These are phyloP conservation scores for Branchellion lobata DNA, from an alignment of 2,888 invertebrate genomes.

Conservation along the genomic window DNA sequence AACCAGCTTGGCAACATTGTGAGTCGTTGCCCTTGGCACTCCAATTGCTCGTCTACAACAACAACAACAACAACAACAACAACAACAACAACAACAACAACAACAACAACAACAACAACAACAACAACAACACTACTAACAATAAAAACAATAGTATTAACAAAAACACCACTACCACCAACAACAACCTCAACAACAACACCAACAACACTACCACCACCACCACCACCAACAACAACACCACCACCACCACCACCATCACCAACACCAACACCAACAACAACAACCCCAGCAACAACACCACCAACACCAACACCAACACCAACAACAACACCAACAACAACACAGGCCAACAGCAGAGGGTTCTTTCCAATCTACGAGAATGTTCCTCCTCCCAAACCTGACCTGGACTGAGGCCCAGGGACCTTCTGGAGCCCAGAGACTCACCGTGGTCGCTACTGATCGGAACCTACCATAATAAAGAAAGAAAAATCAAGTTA, in stretches of 20 bases:
- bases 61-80: neutral
- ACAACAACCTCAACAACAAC: neutral
- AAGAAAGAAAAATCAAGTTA: too few species aligned
- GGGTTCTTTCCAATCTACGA: constrained; percentile 46
- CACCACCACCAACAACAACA: neutral
- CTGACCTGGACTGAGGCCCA: constrained; percentile 32
- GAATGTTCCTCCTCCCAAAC: constrained; percentile 44
- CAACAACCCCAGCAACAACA: neutral
- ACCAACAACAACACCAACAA: neutral
- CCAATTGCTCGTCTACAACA: neutral
- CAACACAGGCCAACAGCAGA: constrained; percentile 44
- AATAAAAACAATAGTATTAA: neutral
- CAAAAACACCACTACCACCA: neutral
- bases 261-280: neutral
- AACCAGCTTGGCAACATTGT: constrained; percentile 49
- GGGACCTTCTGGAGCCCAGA: too few species aligned
- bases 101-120: neutral
- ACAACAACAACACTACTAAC: neutral
- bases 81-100: neutral
- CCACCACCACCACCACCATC: neutral
- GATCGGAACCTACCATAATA: too few species aligned
- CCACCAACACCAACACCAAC: neutral
- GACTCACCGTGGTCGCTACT: too few species aligned
- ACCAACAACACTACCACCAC: neutral
- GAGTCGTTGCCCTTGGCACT: too few species aligned